These are phyloP conservation scores for Diaprepes abbreviatus DNA, from an alignment of 2,888 invertebrate species.

Conservation along the genomic window DNA sequence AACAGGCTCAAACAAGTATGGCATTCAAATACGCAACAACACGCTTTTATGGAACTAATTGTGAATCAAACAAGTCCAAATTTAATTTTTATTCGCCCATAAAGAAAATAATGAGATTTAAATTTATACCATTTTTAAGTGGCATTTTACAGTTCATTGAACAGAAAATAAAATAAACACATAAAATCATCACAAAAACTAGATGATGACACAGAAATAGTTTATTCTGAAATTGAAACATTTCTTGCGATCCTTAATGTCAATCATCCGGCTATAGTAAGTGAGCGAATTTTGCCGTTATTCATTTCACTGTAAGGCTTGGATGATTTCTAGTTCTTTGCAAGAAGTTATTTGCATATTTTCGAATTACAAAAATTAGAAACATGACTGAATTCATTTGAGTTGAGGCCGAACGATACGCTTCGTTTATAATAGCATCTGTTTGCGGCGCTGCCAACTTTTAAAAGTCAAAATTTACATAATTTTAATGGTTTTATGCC, in stretches of 20 bases:
- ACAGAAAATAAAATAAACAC: neutral
- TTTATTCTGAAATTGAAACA: constrained; percentile 1
- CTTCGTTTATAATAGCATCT: neutral
- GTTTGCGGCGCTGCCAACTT: neutral
- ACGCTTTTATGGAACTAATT: too few relatives aligned
- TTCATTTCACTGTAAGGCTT: constrained; percentile 5
- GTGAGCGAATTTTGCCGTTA: constrained; percentile 3
- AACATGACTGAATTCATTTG: constrained; percentile 12
- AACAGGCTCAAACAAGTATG: too few relatives aligned
- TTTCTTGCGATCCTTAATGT: neutral
- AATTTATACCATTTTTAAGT: too few relatives aligned
- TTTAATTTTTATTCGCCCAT: too few relatives aligned
- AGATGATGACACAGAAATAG: neutral
- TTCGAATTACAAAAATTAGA: constrained; percentile 10
- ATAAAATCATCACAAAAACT: neutral
- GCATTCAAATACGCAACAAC: too few relatives aligned
- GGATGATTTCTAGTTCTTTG: constrained; percentile 8
- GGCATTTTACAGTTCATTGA: neutral
- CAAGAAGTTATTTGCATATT: constrained; percentile 2
- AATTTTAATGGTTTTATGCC: too few relatives aligned
- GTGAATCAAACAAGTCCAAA: too few relatives aligned
- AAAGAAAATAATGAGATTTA: too few relatives aligned
- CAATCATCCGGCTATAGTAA: neutral
- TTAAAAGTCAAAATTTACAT: neutral
- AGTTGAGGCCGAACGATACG: constrained; percentile 11